Evolutionary conservation across 2,797 vertebrate genomes (phyloP), one percentile per base, ranked within the genome.

Genomic region (Rhinoraja longicauda): DNA sequence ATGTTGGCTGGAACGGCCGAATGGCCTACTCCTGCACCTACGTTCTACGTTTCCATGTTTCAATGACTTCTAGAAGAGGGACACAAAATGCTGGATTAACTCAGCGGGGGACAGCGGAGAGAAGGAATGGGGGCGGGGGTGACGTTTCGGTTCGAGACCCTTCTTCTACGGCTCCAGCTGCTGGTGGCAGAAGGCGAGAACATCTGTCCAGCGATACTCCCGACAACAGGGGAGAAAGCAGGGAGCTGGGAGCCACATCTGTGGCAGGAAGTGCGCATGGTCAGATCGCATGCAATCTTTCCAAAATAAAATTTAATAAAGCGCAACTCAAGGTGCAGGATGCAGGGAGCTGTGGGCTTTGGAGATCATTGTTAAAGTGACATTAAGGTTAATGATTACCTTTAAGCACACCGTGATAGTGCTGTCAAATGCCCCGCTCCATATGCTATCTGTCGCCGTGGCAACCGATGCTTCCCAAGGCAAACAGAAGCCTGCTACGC

Each of bases 381-480:
- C 19, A 39, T 91, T 91, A 72, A 13, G 90, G 90, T 91, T 91
- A 91, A 91, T 91, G 26, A 73, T 91, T 91, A 70, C 9, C 67
- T 91, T 36, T 24, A 21, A 70, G 26, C 70, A 53, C 90, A 70
- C 90, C 70, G 36, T 70, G 45, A 91, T 45, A 72, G 90, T 3
- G 10, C 57, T 86, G 77, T 72, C 77, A 93, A 93, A 82, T 93
- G 72, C 79, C 93, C 94, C 86, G 93, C 93, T 93, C 93, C 93
- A 93, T 93, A 91, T 86, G 93, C 93, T 93, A 93, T 78, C 92
- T 91, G 95, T 95, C 96, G 93, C 96, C 95, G 94, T 96, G 95
- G 97, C 94, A 94, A 97, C 96, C 97, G 97, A 97, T 97, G 96
- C 96, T 95, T 94, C 95, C 95, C 94, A 94, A 94, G 95, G 95